These are phyloP conservation scores for Haemorhous mexicanus DNA, from an alignment of 2,113 vertebrate genomes.

Conservation along the genomic window DNA sequence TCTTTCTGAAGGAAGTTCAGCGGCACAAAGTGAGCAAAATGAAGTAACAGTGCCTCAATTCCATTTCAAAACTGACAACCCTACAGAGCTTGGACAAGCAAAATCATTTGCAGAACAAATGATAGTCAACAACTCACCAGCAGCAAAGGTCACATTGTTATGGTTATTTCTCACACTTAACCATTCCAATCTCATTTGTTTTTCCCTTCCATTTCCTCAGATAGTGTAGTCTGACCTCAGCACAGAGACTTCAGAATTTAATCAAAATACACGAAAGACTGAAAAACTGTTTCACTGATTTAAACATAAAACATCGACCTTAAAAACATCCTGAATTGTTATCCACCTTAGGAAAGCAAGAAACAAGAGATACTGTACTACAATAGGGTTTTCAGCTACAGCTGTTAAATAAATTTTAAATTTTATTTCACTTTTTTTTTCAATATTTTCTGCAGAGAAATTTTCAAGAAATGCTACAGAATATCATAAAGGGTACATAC, in stretches of 20 bases:
- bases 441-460: neutral
- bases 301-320: accelerated
- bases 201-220: neutral
- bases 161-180: neutral
- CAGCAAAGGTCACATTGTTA: neutral
- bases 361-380: neutral
- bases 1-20: neutral
- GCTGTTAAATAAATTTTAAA: neutral
- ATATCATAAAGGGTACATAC: accelerated
- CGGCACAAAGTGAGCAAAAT: neutral
- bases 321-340: neutral
- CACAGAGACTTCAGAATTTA: neutral
- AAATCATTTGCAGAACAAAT: neutral
- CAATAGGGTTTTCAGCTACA: neutral
- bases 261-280: neutral
- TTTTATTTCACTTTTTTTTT: neutral
- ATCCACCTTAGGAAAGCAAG: neutral
- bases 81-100: neutral
- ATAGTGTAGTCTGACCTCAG: neutral
- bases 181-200: neutral
- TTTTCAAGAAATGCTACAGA: neutral
- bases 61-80: neutral
- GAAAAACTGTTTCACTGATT: neutral
- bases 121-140: neutral
- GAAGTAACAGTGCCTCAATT: neutral